Percentiles rank a stretch among this genome's conserved stretches.
phyloP scores from a whole-genome alignment of 2,797 vertebrate species.

The Oryzias sinensis region DNA sequence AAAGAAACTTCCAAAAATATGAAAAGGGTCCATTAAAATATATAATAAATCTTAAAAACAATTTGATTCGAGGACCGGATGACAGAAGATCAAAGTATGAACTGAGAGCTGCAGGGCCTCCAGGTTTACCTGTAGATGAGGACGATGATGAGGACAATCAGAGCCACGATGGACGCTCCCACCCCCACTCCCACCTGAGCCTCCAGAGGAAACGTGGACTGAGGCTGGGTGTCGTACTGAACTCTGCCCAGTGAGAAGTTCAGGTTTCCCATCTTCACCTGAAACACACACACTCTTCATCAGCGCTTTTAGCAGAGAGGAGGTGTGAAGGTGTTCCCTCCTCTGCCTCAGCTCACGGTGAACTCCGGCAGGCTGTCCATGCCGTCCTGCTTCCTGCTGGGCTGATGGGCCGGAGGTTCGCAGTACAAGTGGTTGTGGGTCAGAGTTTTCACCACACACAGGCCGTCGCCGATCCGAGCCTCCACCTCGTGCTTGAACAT shows the following conservation, averaged over 20 bases:
- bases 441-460: constrained; percentile 91
- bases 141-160: constrained; percentile 93
- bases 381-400: constrained; percentile 80
- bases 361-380: constrained; percentile 88
- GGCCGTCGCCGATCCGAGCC: constrained; percentile 89
- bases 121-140: constrained; percentile 90
- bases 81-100: too few relatives aligned
- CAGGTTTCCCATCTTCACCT: constrained; percentile 95
- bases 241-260: constrained; percentile 89
- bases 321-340: neutral
- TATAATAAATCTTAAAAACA: too few relatives aligned
- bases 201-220: constrained; percentile 87
- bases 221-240: constrained; percentile 89
- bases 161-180: constrained; percentile 89
- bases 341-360: constrained; percentile 76
- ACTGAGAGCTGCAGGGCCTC: neutral
- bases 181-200: constrained; percentile 94
- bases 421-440: constrained; percentile 94
- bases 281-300: constrained; percentile 12
- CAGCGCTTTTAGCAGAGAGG: neutral
- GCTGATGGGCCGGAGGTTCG: constrained; percentile 88
- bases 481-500: constrained; percentile 94
- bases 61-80: too few relatives aligned
- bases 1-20: too few relatives aligned
- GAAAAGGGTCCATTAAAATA: too few relatives aligned